Conservation (phyloP, 2,113 vertebrate species). For the Colinus virginianus region DNA sequence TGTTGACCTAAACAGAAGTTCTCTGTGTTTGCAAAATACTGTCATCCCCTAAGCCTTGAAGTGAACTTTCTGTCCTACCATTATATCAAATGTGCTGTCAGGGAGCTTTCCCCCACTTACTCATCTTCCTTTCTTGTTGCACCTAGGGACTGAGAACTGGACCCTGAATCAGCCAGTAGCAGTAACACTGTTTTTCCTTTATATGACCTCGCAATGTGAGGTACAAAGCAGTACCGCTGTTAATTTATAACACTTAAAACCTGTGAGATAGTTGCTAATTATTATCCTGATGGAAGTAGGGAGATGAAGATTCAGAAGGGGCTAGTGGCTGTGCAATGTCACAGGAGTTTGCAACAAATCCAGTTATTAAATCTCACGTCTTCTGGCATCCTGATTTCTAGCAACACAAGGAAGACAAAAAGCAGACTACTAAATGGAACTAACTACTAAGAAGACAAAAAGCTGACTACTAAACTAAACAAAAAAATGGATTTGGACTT, state of each 20-base stretch:
- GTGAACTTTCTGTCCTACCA: background rate
- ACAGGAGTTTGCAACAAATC: background rate
- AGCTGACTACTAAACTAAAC: background rate
- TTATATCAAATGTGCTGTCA: background rate
- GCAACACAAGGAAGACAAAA: background rate
- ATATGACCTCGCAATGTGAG: background rate
- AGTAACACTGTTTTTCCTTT: background rate
- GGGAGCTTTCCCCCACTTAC: background rate
- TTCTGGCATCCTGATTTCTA: background rate
- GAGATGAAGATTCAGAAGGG: background rate
- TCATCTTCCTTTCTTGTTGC: background rate
- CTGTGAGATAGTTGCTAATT: background rate
- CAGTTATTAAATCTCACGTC: background rate
- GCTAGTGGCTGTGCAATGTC: background rate
- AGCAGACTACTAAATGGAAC: background rate
- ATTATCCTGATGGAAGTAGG: background rate
- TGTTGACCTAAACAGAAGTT: background rate
- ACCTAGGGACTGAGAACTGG: background rate
- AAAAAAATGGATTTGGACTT: background rate
- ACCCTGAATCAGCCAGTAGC: background rate
- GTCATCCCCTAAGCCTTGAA: background rate
- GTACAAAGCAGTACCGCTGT: background rate
- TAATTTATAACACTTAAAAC: background rate
- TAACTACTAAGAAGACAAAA: background rate
- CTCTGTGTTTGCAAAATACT: background rate